These are phyloP conservation scores for Magallana ariakensis DNA, from an alignment of 1,140 invertebrate species.

Conservation along the genomic window DNA sequence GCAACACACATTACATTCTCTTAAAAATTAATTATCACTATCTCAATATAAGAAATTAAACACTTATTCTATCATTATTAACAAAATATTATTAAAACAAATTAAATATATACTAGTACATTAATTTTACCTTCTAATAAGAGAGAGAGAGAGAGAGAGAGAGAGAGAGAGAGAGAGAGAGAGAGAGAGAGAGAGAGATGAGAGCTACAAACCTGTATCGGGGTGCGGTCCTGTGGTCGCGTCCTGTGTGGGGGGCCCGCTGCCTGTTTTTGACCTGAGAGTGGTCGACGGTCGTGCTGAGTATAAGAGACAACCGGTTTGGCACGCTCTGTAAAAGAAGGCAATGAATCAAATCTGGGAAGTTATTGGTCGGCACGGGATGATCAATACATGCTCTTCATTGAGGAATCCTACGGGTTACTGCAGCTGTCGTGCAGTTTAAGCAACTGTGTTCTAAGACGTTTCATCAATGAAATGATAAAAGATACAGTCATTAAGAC, in stretches of 20 bases:
- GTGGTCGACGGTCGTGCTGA: neutral
- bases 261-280: neutral
- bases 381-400: slow-evolving; percentile 8
- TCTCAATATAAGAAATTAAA: too few relatives aligned
- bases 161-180: slow-evolving; percentile 5
- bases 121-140: too few relatives aligned
- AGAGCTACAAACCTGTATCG: neutral
- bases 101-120: too few relatives aligned
- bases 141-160: neutral
- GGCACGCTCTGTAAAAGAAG: slow-evolving; percentile 6
- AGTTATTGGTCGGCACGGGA: slow-evolving; percentile 7
- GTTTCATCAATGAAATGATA: too few relatives aligned
- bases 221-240: neutral
- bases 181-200: neutral
- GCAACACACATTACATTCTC: too few relatives aligned
- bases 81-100: too few relatives aligned
- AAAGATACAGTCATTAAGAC: too few relatives aligned
- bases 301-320: slow-evolving; percentile 7
- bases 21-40: too few relatives aligned
- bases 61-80: too few relatives aligned
- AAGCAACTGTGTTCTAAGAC: too few relatives aligned
- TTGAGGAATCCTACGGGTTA: neutral
- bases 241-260: neutral
- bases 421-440: neutral
- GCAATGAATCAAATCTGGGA: slow-evolving; percentile 14